A percentile compares a stretch with the other conserved stretches of the same genome.
These are phyloP conservation scores for Burhinus oedicnemus DNA, from an alignment of 2,113 vertebrate species.

Conservation along the genomic window DNA sequence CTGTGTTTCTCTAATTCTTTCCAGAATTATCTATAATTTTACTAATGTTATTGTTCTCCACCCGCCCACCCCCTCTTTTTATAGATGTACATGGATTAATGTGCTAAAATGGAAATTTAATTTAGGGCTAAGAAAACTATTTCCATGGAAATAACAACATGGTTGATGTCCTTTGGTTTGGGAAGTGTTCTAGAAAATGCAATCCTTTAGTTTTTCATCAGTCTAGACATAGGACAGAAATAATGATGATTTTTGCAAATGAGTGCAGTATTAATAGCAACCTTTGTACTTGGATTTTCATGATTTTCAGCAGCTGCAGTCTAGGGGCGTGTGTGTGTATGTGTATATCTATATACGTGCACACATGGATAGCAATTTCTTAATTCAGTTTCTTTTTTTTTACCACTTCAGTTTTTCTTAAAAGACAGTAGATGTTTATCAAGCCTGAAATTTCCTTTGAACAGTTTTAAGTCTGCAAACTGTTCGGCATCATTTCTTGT, in stretches of 20 bases:
- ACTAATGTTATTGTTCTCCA: constrained; percentile 42
- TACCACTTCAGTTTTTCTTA: not conserved
- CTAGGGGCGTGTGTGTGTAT: not conserved
- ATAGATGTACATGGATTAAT: constrained; percentile 42
- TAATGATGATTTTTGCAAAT: constrained; percentile 6
- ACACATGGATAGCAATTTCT: fast-evolving
- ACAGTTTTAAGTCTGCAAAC: not conserved
- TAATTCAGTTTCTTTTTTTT: not conserved
- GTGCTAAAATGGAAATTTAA: constrained; percentile 47
- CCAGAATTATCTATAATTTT: constrained; percentile 64
- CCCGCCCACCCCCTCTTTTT: constrained; percentile 5
- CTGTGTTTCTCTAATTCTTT: constrained; percentile 41
- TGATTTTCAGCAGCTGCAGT: not conserved
- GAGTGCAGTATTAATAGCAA: not conserved
- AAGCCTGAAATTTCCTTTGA: not conserved
- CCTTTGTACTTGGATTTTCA: not conserved
- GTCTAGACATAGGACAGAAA: constrained; percentile 31
- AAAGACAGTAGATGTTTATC: not conserved
- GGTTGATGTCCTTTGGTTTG: constrained; percentile 22
- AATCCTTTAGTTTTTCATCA: constrained; percentile 14
- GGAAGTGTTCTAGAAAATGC: constrained; percentile 22
- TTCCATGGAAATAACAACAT: constrained; percentile 33
- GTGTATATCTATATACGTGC: fast-evolving
- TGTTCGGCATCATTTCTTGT: not conserved
- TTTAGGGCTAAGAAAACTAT: constrained; percentile 17